Percentiles rank a stretch among this genome's conserved stretches.
Conservation (phyloP, 2,888 invertebrate species). For the Lumbricus terrestris region DNA sequence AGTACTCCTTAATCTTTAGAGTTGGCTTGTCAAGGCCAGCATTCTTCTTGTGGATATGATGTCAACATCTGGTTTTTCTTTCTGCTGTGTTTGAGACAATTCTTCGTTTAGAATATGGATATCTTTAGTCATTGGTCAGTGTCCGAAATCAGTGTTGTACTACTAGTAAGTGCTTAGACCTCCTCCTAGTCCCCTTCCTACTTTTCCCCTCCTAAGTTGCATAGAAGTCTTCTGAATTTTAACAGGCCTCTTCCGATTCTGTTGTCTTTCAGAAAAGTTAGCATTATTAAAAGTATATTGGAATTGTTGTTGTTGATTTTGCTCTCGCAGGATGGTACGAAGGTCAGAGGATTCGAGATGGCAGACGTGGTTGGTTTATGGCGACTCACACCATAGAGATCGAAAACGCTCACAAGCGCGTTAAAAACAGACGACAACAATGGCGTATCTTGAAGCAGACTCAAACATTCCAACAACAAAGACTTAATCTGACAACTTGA, state of each 20-base stretch:
- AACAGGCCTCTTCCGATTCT: neutral
- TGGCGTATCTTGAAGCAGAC: conserved; percentile 9
- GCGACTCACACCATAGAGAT: conserved; percentile 85
- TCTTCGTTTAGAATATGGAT: neutral
- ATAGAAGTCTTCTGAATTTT: neutral
- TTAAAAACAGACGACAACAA: conserved; percentile 67
- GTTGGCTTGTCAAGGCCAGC: neutral
- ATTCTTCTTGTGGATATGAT: no score
- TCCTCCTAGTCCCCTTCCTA: neutral
- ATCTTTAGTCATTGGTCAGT: neutral
- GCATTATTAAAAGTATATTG: neutral
- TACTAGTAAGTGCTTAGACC: no score
- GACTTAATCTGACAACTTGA: neutral
- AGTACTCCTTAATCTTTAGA: neutral
- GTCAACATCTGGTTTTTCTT: no score
- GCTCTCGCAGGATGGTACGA: conserved; percentile 89
- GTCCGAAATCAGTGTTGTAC: neutral
- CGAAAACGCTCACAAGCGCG: conserved; percentile 85
- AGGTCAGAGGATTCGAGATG: conserved; percentile 87
- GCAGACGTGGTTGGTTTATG: conserved; percentile 93
- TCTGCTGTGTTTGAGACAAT: neutral
- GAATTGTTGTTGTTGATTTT: neutral
- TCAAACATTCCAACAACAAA: neutral
- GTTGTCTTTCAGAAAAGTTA: neutral
- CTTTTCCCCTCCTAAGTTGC: neutral